Conservation (phyloP, 2,113 vertebrate genomes). For the Leucopsar rothschildi region DNA sequence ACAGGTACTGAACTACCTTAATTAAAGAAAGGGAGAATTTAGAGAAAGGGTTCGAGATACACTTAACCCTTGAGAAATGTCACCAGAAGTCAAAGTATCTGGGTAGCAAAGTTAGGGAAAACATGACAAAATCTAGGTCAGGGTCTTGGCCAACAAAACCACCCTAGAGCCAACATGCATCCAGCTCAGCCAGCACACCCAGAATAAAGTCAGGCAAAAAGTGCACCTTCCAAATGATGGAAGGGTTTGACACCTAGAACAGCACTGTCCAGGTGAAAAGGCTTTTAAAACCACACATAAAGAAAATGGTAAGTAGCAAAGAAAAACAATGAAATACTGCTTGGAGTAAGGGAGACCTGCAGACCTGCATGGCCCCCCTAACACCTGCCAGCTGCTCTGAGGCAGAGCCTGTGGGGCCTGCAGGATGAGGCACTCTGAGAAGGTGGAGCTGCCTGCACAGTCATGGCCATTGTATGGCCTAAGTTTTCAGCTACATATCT, state of each 20-base stretch:
- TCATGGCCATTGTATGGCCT: background rate
- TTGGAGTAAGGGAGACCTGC: background rate
- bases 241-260: background rate
- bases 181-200: background rate
- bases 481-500: background rate
- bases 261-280: background rate
- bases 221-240: background rate
- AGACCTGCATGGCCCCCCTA: background rate
- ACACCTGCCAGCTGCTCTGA: fast-evolving
- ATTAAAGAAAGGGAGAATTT: background rate
- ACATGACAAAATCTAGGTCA: background rate
- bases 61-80: background rate
- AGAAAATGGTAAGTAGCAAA: background rate
- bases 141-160: background rate
- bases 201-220: background rate
- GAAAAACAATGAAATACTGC: background rate
- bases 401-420: background rate
- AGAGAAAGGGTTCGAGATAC: background rate
- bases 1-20: background rate
- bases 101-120: background rate
- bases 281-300: background rate
- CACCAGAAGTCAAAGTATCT: background rate
- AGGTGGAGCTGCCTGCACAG: background rate
- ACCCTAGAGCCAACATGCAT: background rate
- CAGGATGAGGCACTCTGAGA: background rate